These are phyloP conservation scores for Harpagifer antarcticus DNA, from an alignment of 2,797 vertebrate genomes.

Conservation along the genomic window DNA sequence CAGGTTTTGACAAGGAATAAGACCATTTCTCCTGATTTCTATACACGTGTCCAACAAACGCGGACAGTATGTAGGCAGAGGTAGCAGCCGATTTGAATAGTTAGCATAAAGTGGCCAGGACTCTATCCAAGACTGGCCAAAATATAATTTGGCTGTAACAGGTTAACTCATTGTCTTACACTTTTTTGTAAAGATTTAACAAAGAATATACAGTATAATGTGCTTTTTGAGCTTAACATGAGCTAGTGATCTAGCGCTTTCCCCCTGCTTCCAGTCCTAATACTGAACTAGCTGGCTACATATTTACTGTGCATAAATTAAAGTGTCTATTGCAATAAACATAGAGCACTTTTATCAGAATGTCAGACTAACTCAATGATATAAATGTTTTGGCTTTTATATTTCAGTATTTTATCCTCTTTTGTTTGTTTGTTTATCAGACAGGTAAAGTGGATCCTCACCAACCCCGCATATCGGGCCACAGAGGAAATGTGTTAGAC, in stretches of 20 bases:
- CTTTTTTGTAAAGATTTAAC: background rate
- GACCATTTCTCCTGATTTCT: background rate
- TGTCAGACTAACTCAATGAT: background rate
- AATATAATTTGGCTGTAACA: background rate
- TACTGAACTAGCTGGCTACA: background rate
- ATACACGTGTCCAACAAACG: too few species aligned
- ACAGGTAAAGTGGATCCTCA: constrained; percentile 94
- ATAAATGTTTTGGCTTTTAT: background rate
- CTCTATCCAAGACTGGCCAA: background rate
- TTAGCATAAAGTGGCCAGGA: background rate
- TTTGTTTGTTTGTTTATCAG: constrained; percentile 72
- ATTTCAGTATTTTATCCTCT: background rate
- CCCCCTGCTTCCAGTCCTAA: constrained; percentile 3
- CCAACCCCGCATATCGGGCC: constrained; percentile 92
- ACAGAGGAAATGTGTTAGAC: constrained; percentile 93
- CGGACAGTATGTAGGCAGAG: background rate
- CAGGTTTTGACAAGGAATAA: too few species aligned
- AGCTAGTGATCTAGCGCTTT: background rate
- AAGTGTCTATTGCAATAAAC: background rate
- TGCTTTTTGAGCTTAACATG: background rate
- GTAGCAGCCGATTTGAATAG: background rate
- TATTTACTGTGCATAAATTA: background rate
- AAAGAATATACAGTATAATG: background rate
- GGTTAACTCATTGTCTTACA: background rate
- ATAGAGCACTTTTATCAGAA: too few species aligned